Evolutionary conservation across 2,797 vertebrate species (phyloP).

Genomic region (Coreius guichenoti): DNA sequence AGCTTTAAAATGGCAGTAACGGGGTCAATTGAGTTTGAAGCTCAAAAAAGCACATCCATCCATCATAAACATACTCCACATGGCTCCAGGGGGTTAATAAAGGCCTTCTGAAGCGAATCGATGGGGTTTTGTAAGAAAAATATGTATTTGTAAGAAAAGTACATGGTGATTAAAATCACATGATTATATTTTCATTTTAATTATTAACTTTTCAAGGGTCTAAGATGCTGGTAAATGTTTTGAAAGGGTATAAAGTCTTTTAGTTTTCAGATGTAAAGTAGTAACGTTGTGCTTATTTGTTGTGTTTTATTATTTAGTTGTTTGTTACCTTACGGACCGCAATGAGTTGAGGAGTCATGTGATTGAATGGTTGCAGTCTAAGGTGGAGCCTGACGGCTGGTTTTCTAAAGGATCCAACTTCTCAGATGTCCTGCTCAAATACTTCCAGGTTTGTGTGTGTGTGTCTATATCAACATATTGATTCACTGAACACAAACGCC

Average conservation of each 20-base stretch:
- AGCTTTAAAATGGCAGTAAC: too few relatives aligned
- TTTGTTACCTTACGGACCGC: slow-evolving; percentile 86
- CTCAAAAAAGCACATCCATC: too few relatives aligned
- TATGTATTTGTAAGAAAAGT: too few relatives aligned
- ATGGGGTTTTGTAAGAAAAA: too few relatives aligned
- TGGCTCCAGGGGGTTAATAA: too few relatives aligned
- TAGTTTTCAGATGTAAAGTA: background rate
- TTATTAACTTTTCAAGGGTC: background rate
- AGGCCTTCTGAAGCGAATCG: too few relatives aligned
- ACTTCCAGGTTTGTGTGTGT: slow-evolving; percentile 58
- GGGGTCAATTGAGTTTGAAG: too few relatives aligned
- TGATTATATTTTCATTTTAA: background rate
- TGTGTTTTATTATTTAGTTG: slow-evolving; percentile 71
- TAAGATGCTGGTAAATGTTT: background rate
- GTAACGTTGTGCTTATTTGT: background rate
- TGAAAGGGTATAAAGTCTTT: background rate
- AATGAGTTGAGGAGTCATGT: slow-evolving; percentile 83
- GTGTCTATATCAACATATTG: background rate
- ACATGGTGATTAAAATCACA: background rate
- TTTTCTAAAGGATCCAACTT: slow-evolving; percentile 89
- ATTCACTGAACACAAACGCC: background rate
- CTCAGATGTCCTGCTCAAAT: slow-evolving; percentile 82
- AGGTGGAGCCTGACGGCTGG: slow-evolving; percentile 86
- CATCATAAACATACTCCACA: too few relatives aligned
- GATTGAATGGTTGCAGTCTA: slow-evolving; percentile 86